Evolutionary conservation across 2,888 invertebrate species (phyloP), one percentile per base, ranked within the genome.

Genomic region (Tetanocera ferruginea): DNA sequence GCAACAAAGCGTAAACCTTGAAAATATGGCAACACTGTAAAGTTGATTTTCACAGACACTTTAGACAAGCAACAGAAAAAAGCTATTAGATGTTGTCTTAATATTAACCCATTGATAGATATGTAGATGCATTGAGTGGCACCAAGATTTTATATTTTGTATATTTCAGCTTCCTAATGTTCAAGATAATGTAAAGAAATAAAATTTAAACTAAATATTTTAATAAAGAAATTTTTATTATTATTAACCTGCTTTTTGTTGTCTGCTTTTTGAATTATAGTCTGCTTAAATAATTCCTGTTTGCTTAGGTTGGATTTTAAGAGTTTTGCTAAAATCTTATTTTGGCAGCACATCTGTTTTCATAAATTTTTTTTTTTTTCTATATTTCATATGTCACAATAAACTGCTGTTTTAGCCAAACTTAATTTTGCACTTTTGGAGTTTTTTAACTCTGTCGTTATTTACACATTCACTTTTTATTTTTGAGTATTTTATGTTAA

Each of bases 401-500:
- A 25, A 4, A 60, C 23, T 60, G 57, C n/a, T 14, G 25, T 60
- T 60, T 60, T 8, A 19, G 57, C 1, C 43, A 43, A 43, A 43
- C 43, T 43, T 43, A 23, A 14, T 19, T 28, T 25, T 60, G 9
- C 25, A 28, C 9, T 14, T 43, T 14, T 43, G 14, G 11, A 23
- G 9, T 3, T 60, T 4, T 57, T 25, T 25, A 14, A 60, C 57
- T 23, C 25, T 23, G 9, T 23, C 14, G 43, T 43, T 43, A 43
- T 11, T 25, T 49, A 28, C 69, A 51, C 69, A 69, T 25, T 49
- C 51, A 69, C 69, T 51, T 34, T 34, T 37, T 51, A n/a, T 34
- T 37, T n/a, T 9, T 14, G 11, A 19, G 9, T 28, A 34, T 64
- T 31, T n/a, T 37, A 5, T 1, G 17, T 9, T 5, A 28, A 31